Percentiles rank a stretch among this genome's conserved stretches.
These are phyloP conservation scores for Sinocyclocheilus maitianheensis DNA, from an alignment of 2,113 vertebrate genomes.

Conservation along the genomic window DNA sequence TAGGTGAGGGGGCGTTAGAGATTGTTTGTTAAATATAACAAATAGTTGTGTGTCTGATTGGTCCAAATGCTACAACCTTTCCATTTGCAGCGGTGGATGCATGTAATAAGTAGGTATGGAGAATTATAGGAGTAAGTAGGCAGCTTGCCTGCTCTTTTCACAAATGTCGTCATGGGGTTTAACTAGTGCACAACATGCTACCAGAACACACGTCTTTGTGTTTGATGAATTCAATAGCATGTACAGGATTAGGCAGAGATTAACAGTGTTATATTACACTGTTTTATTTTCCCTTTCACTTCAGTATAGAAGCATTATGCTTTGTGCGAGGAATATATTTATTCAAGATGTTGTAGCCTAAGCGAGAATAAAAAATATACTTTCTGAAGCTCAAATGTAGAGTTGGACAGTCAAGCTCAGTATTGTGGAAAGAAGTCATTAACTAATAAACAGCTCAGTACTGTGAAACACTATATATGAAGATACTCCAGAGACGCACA, in stretches of 20 bases:
- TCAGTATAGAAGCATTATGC: not conserved
- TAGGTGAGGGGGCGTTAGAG: too few species aligned
- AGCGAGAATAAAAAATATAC: not conserved
- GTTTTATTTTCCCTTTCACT: not conserved
- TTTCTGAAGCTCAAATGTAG: constrained; percentile 5
- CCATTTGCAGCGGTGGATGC: constrained; percentile 64
- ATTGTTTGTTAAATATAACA: too few species aligned
- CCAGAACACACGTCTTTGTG: not conserved
- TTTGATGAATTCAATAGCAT: constrained; percentile 17
- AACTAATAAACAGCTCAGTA: constrained; percentile 15
- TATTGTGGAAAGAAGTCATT: not conserved
- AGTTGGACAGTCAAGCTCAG: not conserved
- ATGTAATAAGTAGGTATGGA: constrained; percentile 63
- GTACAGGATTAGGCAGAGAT: not conserved
- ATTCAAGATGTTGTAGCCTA: constrained; percentile 1
- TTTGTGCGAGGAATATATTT: not conserved
- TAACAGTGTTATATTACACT: not conserved
- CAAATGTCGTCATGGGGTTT: constrained; percentile 20
- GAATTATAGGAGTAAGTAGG: constrained; percentile 48
- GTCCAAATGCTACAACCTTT: constrained; percentile 45
- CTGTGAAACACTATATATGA: not conserved
- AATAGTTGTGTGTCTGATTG: too few species aligned
- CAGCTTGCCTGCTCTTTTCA: constrained; percentile 42
- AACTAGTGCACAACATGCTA: not conserved
- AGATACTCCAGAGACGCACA: not conserved